Percentiles rank a stretch among this genome's conserved stretches.
phyloP scores from a whole-genome alignment of 2,888 invertebrate species.

The Blastobasis adustella region DNA sequence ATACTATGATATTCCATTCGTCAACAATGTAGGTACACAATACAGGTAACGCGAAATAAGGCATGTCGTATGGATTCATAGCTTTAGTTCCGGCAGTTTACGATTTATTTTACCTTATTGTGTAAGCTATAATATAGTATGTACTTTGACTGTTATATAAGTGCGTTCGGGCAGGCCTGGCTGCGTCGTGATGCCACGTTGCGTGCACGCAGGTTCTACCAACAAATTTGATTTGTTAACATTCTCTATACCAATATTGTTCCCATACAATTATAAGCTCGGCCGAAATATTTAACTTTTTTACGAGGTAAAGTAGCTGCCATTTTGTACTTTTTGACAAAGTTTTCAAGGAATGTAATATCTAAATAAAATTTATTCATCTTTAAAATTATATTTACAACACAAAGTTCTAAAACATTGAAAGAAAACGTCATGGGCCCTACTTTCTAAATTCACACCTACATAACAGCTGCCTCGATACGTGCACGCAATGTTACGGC shows the following conservation, averaged over 20 bases:
- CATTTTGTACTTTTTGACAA: conserved; percentile 46
- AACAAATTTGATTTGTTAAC: conserved; percentile 29
- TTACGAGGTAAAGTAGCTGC: conserved; percentile 50
- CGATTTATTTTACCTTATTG: conserved; percentile 27
- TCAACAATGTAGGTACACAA: conserved; percentile 63
- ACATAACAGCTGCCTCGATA: conserved; percentile 54
- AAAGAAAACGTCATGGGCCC: conserved; percentile 15
- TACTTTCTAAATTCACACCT: conserved; percentile 22
- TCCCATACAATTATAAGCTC: conserved; percentile 66
- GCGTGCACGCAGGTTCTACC: conserved; percentile 43
- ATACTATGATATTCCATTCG: conserved; percentile 54
- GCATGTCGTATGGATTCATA: conserved; percentile 50
- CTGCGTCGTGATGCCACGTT: conserved; percentile 19
- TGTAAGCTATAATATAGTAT: conserved; percentile 1
- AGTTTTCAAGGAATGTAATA: conserved; percentile 35
- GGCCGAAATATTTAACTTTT: conserved; percentile 46
- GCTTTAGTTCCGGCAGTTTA: conserved; percentile 38
- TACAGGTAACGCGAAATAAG: conserved; percentile 71
- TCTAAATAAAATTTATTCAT: conserved; percentile 18
- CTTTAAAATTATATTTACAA: conserved; percentile 27
- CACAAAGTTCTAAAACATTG: conserved; percentile 21
- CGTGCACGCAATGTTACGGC: conserved; percentile 44
- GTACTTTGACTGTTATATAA: neutral
- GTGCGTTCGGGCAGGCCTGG: neutral
- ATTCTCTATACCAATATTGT: conserved; percentile 59